Evolutionary conservation across 2,888 invertebrate species (phyloP).

Genomic region (Leucophora obtusa): DNA sequence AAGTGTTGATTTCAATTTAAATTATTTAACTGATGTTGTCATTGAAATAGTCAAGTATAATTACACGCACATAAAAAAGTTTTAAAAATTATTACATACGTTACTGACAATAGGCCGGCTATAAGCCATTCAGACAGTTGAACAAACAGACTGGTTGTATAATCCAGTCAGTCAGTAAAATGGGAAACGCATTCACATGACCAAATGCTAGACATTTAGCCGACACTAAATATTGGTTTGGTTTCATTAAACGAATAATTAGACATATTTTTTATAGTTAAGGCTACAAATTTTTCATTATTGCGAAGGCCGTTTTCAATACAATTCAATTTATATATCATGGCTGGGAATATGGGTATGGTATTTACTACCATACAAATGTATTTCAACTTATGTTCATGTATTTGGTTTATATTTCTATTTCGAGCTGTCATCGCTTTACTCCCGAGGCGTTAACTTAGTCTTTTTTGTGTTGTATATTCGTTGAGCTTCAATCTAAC

Average conservation of each 20-base stretch:
- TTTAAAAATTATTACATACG: not conserved
- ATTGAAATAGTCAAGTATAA: not conserved
- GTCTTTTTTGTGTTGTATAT: slow-evolving; percentile 18
- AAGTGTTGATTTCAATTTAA: not conserved
- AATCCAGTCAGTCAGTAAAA: slow-evolving; percentile 15
- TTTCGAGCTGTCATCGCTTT: slow-evolving; percentile 56
- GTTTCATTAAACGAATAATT: slow-evolving; percentile 28
- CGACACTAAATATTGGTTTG: slow-evolving; percentile 47
- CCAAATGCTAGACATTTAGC: slow-evolving; percentile 43
- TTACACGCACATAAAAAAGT: slow-evolving; percentile 28
- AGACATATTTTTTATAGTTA: slow-evolving; percentile 27
- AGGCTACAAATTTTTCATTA: slow-evolving; percentile 27
- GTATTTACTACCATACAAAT: not conserved
- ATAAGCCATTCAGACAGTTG: not conserved
- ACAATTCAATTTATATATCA: slow-evolving; percentile 36
- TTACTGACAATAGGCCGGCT: not conserved
- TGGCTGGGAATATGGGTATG: not conserved
- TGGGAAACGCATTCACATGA: slow-evolving; percentile 6
- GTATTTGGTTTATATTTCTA: slow-evolving; percentile 14
- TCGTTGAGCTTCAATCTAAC: slow-evolving; percentile 30
- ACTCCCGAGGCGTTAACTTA: slow-evolving; percentile 50
- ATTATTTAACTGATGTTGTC: not conserved
- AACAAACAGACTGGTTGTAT: slow-evolving; percentile 9
- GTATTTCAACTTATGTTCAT: not conserved
- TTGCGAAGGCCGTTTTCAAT: slow-evolving; percentile 31